Base-by-base conservation (phyloP, 1,140 invertebrate genomes). In the Ceratina japonica region DNA sequence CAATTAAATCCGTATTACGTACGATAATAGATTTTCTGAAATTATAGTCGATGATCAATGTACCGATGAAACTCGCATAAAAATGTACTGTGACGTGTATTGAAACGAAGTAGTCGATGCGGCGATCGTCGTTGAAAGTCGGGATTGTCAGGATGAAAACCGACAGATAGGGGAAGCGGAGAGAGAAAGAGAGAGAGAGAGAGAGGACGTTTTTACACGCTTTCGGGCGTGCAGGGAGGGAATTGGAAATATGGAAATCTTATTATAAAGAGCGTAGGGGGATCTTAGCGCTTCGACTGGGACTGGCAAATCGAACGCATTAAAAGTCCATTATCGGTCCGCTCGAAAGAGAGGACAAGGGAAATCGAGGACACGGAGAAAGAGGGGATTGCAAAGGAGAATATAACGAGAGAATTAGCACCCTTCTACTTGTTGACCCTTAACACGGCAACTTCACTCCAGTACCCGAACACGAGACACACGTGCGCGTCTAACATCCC, bases 251-350 rank as follows among this genome's bases (percentile, higher is more conserved):
- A 85, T 86, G 84, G 85, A 86, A 81, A 86, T 86, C 79, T 80
- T 82, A 75, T 51, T 74, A 52, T 54, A 64, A 58, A 72, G 69
- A 72, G 68, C 51, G 61, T 74, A 69, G 80, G 31, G 78, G 22
- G 71, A 73, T 58, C 68, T 31, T 44, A 51, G 51, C 77, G 37
- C 37, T 44, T 44, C 37, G 37, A 75, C 54, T 73, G 75, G 65
- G 72, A 85, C 56, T 83, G 66, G 81, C 75, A 81, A 86, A 86
- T 86, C 85, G 84, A 86, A 86, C 85, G 81, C 84, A 86, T 86
- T 86, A 86, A 86, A 86, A 86, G 85, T 86, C 85, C 85, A 86
- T 86, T 86, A 86, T 86, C 84, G 81, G 76, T 77, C 37, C 20
- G 69, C 59, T 64, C 49, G 7, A 65, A 44, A 49, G 75, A 64